phyloP scores from a whole-genome alignment of 2,113 vertebrate species.

The Acrocephalus arundinaceus region DNA sequence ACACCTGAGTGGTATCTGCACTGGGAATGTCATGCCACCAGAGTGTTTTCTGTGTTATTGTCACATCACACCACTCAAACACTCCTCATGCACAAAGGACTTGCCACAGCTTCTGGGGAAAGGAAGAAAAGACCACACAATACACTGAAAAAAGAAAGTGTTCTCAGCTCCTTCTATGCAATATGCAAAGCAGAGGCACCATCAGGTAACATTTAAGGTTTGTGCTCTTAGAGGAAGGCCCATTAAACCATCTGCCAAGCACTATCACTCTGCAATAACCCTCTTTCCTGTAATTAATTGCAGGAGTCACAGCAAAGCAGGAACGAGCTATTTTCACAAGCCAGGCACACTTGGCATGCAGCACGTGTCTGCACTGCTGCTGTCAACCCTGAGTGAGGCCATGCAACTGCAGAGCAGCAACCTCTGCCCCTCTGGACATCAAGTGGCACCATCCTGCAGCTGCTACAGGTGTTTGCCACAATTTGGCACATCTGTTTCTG shows the following conservation, averaged over 20 bases:
- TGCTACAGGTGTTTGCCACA: not conserved
- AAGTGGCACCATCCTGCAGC: not conserved
- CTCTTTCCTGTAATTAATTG: conserved; percentile 31
- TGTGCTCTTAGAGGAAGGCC: not conserved
- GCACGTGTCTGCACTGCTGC: not conserved
- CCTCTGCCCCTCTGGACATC: not conserved
- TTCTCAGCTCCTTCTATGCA: not conserved
- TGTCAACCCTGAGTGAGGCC: not conserved
- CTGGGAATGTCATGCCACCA: not conserved
- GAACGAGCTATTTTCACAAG: not conserved
- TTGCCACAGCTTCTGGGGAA: not conserved
- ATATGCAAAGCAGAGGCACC: not conserved
- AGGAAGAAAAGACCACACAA: not conserved
- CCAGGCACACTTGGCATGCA: not conserved
- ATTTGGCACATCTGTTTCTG: not conserved
- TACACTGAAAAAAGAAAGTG: not conserved
- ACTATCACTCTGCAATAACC: not conserved
- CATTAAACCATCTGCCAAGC: conserved; percentile 21
- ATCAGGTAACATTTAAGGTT: not conserved
- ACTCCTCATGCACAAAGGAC: not conserved
- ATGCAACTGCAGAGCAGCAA: not conserved
- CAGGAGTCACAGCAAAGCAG: not conserved
- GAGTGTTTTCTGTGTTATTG: not conserved
- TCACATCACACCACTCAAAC: not conserved
- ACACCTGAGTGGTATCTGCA: not conserved